Conservation (phyloP, 2,113 vertebrate genomes). For the Serinus canaria region DNA sequence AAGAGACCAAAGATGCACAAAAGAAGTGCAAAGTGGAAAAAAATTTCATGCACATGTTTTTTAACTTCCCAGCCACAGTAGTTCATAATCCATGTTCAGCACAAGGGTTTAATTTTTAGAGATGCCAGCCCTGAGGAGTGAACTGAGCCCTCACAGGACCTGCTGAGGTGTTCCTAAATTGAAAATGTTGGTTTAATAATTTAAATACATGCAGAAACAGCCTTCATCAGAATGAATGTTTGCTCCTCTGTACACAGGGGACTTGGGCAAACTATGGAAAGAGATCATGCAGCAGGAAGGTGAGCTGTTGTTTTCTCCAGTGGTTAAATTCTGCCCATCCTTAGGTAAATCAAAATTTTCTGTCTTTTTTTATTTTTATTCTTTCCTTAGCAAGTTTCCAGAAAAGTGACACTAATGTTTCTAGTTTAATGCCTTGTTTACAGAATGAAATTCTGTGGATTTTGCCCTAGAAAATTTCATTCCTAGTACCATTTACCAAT, state of each 20-base stretch:
- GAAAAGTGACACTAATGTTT: not conserved
- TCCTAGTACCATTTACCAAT: not conserved
- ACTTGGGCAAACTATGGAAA: not conserved
- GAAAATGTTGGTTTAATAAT: not conserved
- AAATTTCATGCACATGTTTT: not conserved
- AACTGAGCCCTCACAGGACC: not conserved
- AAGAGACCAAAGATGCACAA: not conserved
- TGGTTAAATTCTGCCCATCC: not conserved
- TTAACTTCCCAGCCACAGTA: not conserved
- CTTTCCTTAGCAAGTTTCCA: not conserved
- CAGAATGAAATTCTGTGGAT: not conserved
- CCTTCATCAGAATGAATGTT: not conserved
- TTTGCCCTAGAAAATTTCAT: not conserved
- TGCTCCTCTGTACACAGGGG: not conserved
- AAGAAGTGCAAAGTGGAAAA: not conserved
- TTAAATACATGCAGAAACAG: not conserved
- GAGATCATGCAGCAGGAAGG: not conserved
- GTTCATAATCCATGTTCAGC: not conserved
- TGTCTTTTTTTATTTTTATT: not conserved
- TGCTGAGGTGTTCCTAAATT: not conserved
- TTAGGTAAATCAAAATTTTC: not conserved
- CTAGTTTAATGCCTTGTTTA: not conserved
- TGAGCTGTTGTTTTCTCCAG: not conserved
- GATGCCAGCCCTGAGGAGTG: not conserved
- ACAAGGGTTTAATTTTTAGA: rapidly evolving